These are phyloP conservation scores for Eristalinus sepulchralis DNA, from an alignment of 2,888 invertebrate species.

Conservation along the genomic window DNA sequence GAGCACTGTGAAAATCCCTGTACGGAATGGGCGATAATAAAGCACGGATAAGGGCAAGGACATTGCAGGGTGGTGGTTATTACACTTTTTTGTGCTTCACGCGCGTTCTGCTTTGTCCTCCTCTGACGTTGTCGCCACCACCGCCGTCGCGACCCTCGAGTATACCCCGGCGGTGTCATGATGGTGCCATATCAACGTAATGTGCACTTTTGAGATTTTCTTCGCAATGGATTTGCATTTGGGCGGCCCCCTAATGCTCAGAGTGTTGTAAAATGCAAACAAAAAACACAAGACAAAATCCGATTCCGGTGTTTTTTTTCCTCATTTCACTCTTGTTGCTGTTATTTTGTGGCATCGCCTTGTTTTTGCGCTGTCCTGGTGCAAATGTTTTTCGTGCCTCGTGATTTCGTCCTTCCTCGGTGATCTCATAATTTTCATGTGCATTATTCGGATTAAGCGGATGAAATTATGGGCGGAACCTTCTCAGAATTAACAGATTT, in stretches of 20 bases:
- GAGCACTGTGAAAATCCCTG: conserved; percentile 54
- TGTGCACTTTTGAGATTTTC: conserved; percentile 67
- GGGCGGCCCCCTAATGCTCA: conserved; percentile 34
- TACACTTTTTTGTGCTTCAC: conserved; percentile 49
- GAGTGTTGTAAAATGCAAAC: conserved; percentile 24
- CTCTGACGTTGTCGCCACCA: background rate
- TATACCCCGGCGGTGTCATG: conserved; percentile 49
- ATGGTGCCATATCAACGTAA: conserved; percentile 66
- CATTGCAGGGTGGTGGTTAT: conserved; percentile 67
- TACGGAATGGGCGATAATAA: conserved; percentile 70
- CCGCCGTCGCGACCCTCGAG: conserved; percentile 8
- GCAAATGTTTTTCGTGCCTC: conserved; percentile 65
- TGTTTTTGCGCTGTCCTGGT: conserved; percentile 42
- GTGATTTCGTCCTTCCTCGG: conserved; percentile 61
- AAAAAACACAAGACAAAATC: conserved; percentile 28
- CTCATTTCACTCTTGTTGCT: background rate
- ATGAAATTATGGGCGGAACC: conserved; percentile 57
- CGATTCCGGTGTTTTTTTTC: conserved; percentile 12
- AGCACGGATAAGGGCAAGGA: conserved; percentile 68
- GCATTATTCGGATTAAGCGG: conserved; percentile 68
- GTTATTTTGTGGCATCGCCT: conserved; percentile 19
- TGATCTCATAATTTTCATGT: conserved; percentile 69
- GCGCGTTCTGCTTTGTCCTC: conserved; percentile 40
- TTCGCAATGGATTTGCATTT: conserved; percentile 64
- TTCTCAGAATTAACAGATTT: conserved; percentile 51